Evolutionary conservation across 92 coral and sea anemone genomes (phyloP).

Genomic region (Zoanthus gigantus): DNA sequence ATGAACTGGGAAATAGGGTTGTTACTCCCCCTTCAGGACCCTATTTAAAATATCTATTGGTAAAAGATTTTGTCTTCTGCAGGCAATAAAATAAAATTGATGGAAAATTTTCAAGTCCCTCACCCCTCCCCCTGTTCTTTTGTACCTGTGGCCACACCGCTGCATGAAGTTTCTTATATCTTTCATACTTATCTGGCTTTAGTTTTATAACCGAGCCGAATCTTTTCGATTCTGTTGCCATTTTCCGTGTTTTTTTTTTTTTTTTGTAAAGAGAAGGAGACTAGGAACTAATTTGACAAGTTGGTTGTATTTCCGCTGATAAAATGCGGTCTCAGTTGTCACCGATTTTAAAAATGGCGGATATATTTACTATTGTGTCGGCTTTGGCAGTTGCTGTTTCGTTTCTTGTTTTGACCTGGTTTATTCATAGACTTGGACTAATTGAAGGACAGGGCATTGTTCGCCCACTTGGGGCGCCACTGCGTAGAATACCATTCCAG

Average conservation of each 20-base stretch:
- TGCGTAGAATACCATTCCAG: constrained; percentile 74
- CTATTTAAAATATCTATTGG: no score
- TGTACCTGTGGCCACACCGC: constrained; percentile 88
- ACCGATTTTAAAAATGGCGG: constrained; percentile 78
- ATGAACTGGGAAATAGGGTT: no score
- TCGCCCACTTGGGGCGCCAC: constrained; percentile 55
- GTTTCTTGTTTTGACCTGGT: constrained; percentile 73
- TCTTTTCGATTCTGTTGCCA: constrained; percentile 64
- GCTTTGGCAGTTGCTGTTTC: constrained; percentile 73
- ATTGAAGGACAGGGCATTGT: constrained; percentile 76
- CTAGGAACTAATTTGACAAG: not conserved
- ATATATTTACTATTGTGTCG: constrained; percentile 59
- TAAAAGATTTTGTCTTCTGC: no score
- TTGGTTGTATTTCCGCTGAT: not conserved
- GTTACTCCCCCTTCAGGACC: no score
- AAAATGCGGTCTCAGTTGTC: constrained; percentile 43
- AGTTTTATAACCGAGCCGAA: constrained; percentile 84
- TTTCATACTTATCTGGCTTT: constrained; percentile 81
- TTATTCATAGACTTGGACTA: constrained; percentile 80
- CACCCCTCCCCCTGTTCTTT: not conserved
- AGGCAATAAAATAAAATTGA: no score
- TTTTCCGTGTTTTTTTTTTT: not conserved
- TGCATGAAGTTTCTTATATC: constrained; percentile 87
- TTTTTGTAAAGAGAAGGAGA: not conserved
- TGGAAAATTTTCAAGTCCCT: no score